Conservation (phyloP, 2,797 vertebrate species). For the Ispidina picta region DNA sequence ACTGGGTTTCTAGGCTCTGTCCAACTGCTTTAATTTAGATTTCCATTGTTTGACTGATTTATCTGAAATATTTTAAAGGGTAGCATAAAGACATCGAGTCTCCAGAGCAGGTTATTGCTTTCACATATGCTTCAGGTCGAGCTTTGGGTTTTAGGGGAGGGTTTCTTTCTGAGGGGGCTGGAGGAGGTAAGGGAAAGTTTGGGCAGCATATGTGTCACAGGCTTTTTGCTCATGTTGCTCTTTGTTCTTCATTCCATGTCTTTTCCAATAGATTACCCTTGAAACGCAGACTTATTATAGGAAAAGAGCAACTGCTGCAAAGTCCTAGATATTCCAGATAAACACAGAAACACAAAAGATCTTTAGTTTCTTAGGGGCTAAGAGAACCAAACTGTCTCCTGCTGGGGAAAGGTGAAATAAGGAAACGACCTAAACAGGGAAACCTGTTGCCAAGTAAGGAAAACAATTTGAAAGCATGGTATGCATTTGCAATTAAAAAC, state of each 20-base stretch:
- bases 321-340: background rate
- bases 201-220: background rate
- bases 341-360: background rate
- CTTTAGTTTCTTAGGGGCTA: background rate
- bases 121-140: background rate
- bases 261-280: background rate
- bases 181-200: background rate
- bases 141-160: background rate
- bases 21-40: constrained; percentile 24
- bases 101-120: background rate
- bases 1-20: background rate
- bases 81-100: background rate
- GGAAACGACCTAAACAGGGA: background rate
- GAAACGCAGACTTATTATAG: background rate
- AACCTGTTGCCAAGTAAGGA: background rate
- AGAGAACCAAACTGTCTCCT: background rate
- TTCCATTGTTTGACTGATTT: constrained; percentile 42
- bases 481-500: constrained; percentile 1
- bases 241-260: background rate
- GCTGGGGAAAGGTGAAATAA: background rate
- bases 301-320: background rate
- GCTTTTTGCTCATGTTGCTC: background rate
- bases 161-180: background rate
- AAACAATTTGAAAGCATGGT: background rate
- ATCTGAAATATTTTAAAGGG: constrained; percentile 48